Conservation (phyloP, 2,113 vertebrate genomes). For the Ceuthmochares aereus region DNA sequence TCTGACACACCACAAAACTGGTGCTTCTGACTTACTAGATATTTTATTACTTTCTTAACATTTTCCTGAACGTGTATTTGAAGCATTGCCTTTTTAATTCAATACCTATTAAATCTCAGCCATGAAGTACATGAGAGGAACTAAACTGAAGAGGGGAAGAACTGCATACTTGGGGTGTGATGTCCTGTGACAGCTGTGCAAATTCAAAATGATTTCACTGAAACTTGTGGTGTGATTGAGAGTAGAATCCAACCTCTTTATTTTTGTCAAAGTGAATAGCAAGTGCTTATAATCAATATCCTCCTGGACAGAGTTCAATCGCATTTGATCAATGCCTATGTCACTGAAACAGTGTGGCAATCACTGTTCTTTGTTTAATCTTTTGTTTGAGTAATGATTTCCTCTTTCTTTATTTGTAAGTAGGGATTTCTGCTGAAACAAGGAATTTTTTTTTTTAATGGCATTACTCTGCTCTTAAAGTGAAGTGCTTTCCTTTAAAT, state of each 20-base stretch:
- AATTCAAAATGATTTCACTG: neutral
- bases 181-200: neutral
- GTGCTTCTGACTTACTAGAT: neutral
- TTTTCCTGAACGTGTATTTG: slow-evolving; percentile 8
- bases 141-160: neutral
- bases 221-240: neutral
- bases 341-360: neutral
- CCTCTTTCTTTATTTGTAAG: neutral
- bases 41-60: neutral
- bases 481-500: neutral
- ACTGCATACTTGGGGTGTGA: neutral
- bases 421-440: neutral
- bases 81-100: slow-evolving; percentile 10
- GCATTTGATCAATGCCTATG: neutral
- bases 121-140: neutral
- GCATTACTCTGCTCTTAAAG: neutral
- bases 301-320: neutral
- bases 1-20: neutral
- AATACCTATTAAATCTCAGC: neutral
- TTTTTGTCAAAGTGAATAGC: neutral
- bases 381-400: neutral
- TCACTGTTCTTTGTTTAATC: slow-evolving; percentile 7
- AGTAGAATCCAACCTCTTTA: neutral
- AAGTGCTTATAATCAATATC: neutral
- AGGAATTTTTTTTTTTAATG: neutral